Evolutionary conservation across 1,140 invertebrate genomes (phyloP).

Genomic region (Musca vetustissima): DNA sequence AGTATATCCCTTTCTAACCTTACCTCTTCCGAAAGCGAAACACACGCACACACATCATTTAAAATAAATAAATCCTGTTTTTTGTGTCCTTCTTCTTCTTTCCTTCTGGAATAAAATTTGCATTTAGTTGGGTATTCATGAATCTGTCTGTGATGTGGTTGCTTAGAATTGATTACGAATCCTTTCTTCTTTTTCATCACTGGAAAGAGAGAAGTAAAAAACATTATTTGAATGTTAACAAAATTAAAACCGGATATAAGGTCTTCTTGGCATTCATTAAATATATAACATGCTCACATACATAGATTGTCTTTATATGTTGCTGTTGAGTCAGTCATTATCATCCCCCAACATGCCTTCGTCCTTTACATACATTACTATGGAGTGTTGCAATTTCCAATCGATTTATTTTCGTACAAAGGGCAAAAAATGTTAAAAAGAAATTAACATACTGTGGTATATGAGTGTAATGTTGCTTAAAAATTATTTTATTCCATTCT

Average conservation of each 20-base stretch:
- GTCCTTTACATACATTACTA: too few relatives aligned
- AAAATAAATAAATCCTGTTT: conserved; percentile 10
- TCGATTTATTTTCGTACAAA: conserved; percentile 16
- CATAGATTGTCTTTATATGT: too few relatives aligned
- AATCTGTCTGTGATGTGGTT: conserved; percentile 19
- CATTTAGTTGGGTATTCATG: not conserved
- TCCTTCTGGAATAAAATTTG: too few relatives aligned
- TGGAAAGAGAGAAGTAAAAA: not conserved
- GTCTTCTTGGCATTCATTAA: not conserved
- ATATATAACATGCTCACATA: not conserved
- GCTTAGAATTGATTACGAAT: conserved; percentile 23
- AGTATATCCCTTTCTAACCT: too few relatives aligned
- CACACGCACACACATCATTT: too few relatives aligned
- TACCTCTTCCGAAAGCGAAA: too few relatives aligned
- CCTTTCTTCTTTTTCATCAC: not conserved
- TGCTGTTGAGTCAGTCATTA: too few relatives aligned
- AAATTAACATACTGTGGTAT: too few relatives aligned
- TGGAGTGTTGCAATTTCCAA: conserved; percentile 1
- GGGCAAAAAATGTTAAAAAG: too few relatives aligned
- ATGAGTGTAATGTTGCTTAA: too few relatives aligned
- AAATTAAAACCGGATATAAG: conserved; percentile 20
- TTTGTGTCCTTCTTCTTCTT: not conserved
- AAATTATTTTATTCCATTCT: too few relatives aligned
- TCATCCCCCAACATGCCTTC: not conserved
- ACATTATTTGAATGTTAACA: conserved; percentile 13